Percentiles rank a stretch among this genome's conserved stretches.
Evolutionary conservation across 2,113 vertebrate genomes (phyloP).

Genomic region (Ammodramus savannarum): DNA sequence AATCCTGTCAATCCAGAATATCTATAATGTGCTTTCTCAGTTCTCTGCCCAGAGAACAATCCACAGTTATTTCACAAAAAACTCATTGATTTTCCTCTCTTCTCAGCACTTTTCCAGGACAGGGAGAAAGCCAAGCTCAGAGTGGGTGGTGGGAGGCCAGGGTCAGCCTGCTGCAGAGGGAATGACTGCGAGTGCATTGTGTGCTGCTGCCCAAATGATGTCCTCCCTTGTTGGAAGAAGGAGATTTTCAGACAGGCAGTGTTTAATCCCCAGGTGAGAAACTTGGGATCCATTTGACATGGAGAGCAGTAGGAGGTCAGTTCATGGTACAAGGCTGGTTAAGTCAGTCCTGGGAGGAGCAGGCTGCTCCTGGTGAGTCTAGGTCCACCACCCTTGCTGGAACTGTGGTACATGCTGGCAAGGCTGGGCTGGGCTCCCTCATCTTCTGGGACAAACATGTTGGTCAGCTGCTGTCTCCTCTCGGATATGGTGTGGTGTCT

Average conservation of each 20-base stretch:
- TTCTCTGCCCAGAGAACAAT: not conserved
- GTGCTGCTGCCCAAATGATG: rapidly evolving
- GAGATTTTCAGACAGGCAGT: not conserved
- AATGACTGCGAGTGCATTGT: not conserved
- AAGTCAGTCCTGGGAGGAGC: not conserved
- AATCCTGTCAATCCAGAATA: not conserved
- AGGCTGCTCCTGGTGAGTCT: not conserved
- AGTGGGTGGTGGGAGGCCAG: not conserved
- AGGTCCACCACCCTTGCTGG: not conserved
- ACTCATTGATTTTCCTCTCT: not conserved
- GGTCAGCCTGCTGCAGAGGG: not conserved
- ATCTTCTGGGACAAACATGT: not conserved
- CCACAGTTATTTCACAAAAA: not conserved
- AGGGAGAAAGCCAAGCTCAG: not conserved
- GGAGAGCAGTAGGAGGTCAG: not conserved
- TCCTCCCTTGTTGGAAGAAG: not conserved
- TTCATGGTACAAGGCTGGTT: not conserved
- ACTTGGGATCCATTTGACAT: not conserved
- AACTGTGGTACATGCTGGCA: rapidly evolving
- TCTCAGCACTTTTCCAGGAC: not conserved
- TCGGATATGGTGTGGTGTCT: not conserved
- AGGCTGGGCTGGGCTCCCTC: not conserved
- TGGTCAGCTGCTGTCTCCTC: not conserved
- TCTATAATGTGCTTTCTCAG: not conserved
- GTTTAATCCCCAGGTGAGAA: not conserved